phyloP scores from a whole-genome alignment of 1,140 invertebrate species.

The Metaphire vulgaris region DNA sequence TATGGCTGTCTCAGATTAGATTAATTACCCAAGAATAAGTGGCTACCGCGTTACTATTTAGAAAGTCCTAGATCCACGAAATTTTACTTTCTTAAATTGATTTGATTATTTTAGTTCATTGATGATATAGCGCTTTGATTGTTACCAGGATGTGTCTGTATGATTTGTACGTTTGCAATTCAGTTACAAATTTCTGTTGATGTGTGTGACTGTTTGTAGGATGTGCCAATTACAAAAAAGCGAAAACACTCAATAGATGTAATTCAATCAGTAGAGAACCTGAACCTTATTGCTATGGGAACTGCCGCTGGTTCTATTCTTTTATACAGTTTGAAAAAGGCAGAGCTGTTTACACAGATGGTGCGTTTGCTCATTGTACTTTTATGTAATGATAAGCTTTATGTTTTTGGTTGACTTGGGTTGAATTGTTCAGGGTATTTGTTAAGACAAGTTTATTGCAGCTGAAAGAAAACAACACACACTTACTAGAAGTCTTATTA shows the following conservation, averaged over 20 bases:
- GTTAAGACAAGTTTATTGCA: too few species aligned
- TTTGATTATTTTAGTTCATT: neutral
- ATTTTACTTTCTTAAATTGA: neutral
- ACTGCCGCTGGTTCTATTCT: conserved; percentile 61
- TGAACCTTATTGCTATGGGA: conserved; percentile 58
- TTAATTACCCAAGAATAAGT: neutral
- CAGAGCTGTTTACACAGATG: neutral
- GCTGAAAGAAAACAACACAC: too few species aligned
- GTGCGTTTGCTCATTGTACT: neutral
- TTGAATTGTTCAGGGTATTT: neutral
- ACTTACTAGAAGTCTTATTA: too few species aligned
- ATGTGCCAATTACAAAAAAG: conserved; percentile 42
- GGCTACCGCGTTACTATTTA: neutral
- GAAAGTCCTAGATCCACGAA: neutral
- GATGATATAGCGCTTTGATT: neutral
- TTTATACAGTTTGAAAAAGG: conserved; percentile 61
- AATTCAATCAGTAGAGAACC: conserved; percentile 28
- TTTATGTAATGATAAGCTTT: neutral
- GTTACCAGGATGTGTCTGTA: too few species aligned
- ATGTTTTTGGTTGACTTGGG: neutral
- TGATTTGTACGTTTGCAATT: too few species aligned
- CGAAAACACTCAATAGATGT: conserved; percentile 46
- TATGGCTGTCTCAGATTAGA: too few species aligned
- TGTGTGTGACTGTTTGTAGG: conserved; percentile 25
- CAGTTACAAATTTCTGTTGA: neutral